Evolutionary conservation across 2,888 invertebrate species (phyloP), one percentile per base, ranked within the genome.

Genomic region (Rhyacophila evoluta): DNA sequence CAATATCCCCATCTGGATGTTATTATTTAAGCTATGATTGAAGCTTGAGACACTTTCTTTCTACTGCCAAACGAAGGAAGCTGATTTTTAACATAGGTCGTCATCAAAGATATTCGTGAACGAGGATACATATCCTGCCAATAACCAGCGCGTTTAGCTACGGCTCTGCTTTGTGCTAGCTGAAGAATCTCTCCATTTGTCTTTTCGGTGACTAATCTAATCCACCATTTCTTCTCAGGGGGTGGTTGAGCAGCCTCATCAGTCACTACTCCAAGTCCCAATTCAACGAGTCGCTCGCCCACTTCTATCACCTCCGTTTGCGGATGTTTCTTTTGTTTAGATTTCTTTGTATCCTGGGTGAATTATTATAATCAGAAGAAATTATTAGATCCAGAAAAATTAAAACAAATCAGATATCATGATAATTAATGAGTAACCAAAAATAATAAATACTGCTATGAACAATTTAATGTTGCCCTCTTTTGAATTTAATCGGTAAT

Each of bases 121-220:
- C 89, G 89, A 6, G 89, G 89, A 1, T 89, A 85, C n/a, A 82
- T 84, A 4, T 90, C 88, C 2, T 87, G 87, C 90, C 90, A 90
- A 70, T 89, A 86, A 2, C 90, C 90, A 82, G 88, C 87, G 8
- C 89, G 85, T 74, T 84, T 86, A 39, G 84, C 86, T 78, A 87
- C 88, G 5, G 90, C 90, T 15, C 83, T 84, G n/a, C 85, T 85
- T 82, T 90, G 88, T 1, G 90, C 89, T 72, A 86, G 86, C 41
- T 89, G 79, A 29, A 90, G 83, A 0, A 82, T 85, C 4, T 88
- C 87, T 3, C 87, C 88, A 84, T 87, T 85, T 79, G 87, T 87
- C 82, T 88, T 88, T 29, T 88, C 84, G 11, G 87, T 87, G 6
- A 89, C 84, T 78, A 75, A 75, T 10, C 71, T 75, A 12, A 78